Evolutionary conservation across 2,888 invertebrate genomes (phyloP).

Genomic region (Hirtodrosophila duncani): DNA sequence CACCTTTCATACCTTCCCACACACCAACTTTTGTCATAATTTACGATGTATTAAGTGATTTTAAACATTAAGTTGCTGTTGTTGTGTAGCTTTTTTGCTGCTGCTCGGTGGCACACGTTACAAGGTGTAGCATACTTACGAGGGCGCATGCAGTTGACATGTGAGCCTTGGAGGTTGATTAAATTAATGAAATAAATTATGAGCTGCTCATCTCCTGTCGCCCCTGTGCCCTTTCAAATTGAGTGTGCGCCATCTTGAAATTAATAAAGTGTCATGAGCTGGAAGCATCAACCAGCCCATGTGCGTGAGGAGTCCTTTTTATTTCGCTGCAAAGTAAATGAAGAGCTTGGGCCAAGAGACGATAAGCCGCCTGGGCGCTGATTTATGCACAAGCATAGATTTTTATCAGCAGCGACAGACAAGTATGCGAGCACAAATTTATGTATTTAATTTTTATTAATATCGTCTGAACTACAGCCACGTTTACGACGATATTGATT

Average conservation of each 20-base stretch:
- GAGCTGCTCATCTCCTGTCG: constrained; percentile 44
- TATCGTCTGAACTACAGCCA: constrained; percentile 40
- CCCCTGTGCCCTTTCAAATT: constrained; percentile 50
- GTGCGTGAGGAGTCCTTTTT: constrained; percentile 38
- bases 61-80: constrained; percentile 53
- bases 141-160: constrained; percentile 63
- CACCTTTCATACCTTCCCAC: constrained; percentile 1
- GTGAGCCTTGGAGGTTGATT: constrained; percentile 68
- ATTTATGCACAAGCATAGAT: constrained; percentile 44
- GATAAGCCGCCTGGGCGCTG: constrained; percentile 23
- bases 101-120: constrained; percentile 20
- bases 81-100: constrained; percentile 25
- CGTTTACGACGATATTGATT: constrained; percentile 34
- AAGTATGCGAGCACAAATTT: constrained; percentile 35
- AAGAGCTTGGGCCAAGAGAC: constrained; percentile 44
- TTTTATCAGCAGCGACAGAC: constrained; percentile 11
- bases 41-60: constrained; percentile 73
- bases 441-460: constrained; percentile 47
- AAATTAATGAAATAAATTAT: constrained; percentile 73
- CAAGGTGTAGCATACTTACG: constrained; percentile 54
- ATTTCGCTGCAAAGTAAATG: constrained; percentile 49
- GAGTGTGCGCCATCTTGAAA: constrained; percentile 70
- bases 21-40: constrained; percentile 49
- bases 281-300: neutral
- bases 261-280: constrained; percentile 57